A percentile compares a stretch with the other conserved stretches of the same genome.
phyloP scores from a whole-genome alignment of 2,113 vertebrate genomes.

The Cervus canadensis region DNA sequence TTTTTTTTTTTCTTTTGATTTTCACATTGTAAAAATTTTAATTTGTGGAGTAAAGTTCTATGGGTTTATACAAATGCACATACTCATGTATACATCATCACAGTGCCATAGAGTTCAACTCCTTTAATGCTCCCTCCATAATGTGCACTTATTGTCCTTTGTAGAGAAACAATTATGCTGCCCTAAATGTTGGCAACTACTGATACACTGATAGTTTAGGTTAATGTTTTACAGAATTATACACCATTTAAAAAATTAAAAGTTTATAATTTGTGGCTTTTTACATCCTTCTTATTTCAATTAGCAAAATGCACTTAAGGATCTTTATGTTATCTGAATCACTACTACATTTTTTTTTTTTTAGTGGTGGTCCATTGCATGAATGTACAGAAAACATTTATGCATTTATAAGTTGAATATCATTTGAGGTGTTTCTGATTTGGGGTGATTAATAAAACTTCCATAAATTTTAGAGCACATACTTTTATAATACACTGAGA shows the following conservation, averaged over 20 bases:
- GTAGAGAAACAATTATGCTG: background rate
- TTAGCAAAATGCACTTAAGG: background rate
- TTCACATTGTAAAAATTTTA: background rate
- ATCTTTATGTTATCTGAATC: background rate
- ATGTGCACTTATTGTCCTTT: background rate
- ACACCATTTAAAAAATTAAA: background rate
- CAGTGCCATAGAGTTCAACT: background rate
- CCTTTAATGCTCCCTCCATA: background rate
- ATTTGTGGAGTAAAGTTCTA: background rate
- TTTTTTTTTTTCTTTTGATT: background rate
- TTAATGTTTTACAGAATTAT: background rate
- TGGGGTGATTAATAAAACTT: background rate
- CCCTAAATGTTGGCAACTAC: background rate
- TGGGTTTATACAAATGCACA: background rate
- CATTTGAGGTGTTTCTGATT: background rate
- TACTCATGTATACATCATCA: background rate
- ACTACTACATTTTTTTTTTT: background rate
- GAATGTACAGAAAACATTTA: background rate
- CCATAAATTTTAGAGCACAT: background rate
- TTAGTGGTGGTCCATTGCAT: background rate
- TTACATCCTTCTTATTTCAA: background rate
- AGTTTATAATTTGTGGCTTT: background rate
- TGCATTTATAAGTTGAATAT: background rate
- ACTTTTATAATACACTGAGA: background rate
- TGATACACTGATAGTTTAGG: background rate